These are phyloP conservation scores for Pachypeltis micranthus DNA, from an alignment of 1,140 invertebrate species.

Conservation along the genomic window DNA sequence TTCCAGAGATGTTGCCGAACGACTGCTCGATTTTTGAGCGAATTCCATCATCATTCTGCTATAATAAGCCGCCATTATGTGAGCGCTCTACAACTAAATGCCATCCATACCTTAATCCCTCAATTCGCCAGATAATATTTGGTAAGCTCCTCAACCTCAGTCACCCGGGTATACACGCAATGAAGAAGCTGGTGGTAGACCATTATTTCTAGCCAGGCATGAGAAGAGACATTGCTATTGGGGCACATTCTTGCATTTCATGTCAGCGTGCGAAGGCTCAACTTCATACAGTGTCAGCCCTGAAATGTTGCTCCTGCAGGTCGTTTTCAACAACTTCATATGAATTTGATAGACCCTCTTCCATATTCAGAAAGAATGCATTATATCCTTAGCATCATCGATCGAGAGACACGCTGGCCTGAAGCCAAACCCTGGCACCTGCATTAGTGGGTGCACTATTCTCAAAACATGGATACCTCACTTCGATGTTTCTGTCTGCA, in stretches of 20 bases:
- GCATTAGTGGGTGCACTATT: constrained; percentile 31
- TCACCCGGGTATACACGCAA: neutral
- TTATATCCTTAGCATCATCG: constrained; percentile 36
- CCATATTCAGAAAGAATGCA: constrained; percentile 28
- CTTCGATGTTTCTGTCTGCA: no score
- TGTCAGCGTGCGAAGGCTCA: no score
- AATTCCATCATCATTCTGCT: no score
- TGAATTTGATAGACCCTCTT: constrained; percentile 35
- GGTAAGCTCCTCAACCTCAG: neutral
- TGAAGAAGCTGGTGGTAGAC: neutral
- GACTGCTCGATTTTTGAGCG: no score
- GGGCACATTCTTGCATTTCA: neutral
- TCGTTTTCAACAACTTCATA: neutral
- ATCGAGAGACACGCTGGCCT: constrained; percentile 36
- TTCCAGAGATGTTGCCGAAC: no score
- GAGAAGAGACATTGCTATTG: neutral
- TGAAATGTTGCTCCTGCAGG: neutral
- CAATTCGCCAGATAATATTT: no score
- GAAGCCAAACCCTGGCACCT: constrained; percentile 32
- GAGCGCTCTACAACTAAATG: no score
- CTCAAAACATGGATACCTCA: no score
- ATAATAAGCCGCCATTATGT: no score
- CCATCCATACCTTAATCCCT: no score
- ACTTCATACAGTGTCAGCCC: neutral
- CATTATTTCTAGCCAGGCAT: neutral